Evolutionary conservation across 2,113 vertebrate species (phyloP).

Genomic region (Phodopus roborovskii): DNA sequence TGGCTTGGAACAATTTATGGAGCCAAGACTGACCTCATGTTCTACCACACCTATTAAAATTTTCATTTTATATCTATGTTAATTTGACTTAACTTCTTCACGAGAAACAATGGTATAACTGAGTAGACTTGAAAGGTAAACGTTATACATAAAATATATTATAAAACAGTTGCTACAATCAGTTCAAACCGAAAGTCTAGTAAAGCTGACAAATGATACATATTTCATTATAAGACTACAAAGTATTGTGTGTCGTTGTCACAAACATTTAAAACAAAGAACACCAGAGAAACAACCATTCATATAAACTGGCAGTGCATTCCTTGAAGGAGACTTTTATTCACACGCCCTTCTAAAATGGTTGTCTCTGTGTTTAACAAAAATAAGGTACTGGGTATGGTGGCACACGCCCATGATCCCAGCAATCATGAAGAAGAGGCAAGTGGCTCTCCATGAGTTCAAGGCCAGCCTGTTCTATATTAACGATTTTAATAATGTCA

Average conservation of each 20-base stretch:
- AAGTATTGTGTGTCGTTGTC: background rate
- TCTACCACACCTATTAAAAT: background rate
- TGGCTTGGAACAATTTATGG: background rate
- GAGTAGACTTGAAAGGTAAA: background rate
- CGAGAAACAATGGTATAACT: background rate
- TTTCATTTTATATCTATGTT: background rate
- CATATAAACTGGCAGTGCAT: background rate
- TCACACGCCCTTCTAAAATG: background rate
- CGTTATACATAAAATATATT: background rate
- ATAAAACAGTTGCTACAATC: background rate
- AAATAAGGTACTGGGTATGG: background rate
- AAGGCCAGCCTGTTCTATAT: background rate
- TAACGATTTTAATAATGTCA: background rate
- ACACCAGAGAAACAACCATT: background rate
- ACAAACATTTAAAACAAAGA: background rate
- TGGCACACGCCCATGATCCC: background rate
- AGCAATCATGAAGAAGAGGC: background rate
- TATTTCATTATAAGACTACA: background rate
- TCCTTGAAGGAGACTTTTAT: background rate
- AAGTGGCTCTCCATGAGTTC: background rate
- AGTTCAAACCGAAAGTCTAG: background rate
- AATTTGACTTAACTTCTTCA: background rate
- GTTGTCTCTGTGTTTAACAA: background rate
- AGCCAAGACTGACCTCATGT: background rate
- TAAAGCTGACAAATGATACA: background rate